Conservation (phyloP, 2,888 invertebrate genomes). For the Andrena camellia region DNA sequence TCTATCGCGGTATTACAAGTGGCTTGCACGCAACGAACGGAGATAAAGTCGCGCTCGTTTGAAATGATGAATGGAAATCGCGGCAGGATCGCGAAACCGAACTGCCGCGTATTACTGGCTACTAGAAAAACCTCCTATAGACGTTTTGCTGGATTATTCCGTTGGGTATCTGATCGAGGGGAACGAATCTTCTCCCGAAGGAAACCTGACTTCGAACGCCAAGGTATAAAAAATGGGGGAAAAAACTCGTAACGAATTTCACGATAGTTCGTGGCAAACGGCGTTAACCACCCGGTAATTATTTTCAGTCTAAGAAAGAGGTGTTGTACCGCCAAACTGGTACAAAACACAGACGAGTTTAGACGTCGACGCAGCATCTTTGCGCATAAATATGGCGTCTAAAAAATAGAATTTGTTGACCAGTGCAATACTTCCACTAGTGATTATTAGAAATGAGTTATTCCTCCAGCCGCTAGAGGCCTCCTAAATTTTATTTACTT, state of each 20-base stretch:
- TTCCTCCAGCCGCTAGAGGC: too few species aligned
- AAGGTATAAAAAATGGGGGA: not conserved
- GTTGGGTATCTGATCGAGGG: constrained; percentile 43
- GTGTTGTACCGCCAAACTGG: too few species aligned
- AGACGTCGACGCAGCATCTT: too few species aligned
- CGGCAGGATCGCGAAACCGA: constrained; percentile 29
- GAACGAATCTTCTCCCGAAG: constrained; percentile 3
- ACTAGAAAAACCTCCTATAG: constrained; percentile 25
- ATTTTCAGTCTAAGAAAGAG: constrained; percentile 4
- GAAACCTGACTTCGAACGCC: constrained; percentile 10
- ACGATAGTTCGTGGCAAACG: constrained; percentile 37
- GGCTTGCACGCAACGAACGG: not conserved
- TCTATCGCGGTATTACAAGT: constrained; percentile 15
- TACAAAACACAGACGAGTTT: too few species aligned
- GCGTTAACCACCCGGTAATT: constrained; percentile 35
- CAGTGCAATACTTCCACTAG: too few species aligned
- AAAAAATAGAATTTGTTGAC: too few species aligned
- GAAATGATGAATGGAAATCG: constrained; percentile 57
- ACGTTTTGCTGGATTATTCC: constrained; percentile 46
- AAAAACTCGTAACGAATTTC: constrained; percentile 28
- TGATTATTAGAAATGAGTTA: too few species aligned
- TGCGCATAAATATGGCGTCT: too few species aligned
- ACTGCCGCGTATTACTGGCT: constrained; percentile 21
- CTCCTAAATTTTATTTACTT: too few species aligned
- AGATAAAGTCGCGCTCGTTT: constrained; percentile 31